Base-by-base conservation (phyloP, 1,140 invertebrate species). In the Dendroctonus valens region DNA sequence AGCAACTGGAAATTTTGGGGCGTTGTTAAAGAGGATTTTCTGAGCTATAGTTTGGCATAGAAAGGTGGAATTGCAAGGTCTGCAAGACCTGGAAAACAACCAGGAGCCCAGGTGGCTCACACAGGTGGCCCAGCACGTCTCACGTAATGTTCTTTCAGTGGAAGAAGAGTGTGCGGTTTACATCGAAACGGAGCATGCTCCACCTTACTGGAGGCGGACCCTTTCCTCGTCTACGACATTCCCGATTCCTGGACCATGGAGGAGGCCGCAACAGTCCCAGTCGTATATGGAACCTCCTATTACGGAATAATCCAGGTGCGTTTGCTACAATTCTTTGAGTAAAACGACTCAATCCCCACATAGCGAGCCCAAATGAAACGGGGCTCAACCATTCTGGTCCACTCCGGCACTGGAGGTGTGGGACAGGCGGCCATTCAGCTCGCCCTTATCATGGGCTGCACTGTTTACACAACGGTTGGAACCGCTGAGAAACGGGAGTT, bases 221-320 rank as follows among this genome's bases (percentile, higher is more conserved):
- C 79, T 41, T 73, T 79, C 7, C 82, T 92, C 3, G 70, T 86
- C 6, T 96, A 92, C 92, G 74, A 85, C 2, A 81, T 97, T 14
- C 95, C 95, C 3, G 84, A 92, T 0, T 74, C 85, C 6, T 97
- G 94, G 94, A 85, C 51, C 0, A 78, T 97, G 12, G 88, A 91
- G 74, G 91, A 97, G 51, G 95, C 94, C 2, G 91, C 91, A 0
- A 94, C 93, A 0, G 84, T 97, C 0, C 94, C 94, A 5, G 88
- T 89, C 2, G 90, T 90, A 7, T 97, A 96, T 74, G 84, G 84
- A 51, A 96, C 93, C 0, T 91, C 87, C 2, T 91, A 92, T 68
- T 93, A 92, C 75, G 89, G 92, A 26, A 41, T 61, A 15, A 6
- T 61, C 7, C 50, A 40, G 59, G 59, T 61, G 37, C 37, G 53